Evolutionary conservation across 2,113 vertebrate genomes (phyloP), one percentile per base, ranked within the genome.

Genomic region (Chaetorhynchus papuensis): DNA sequence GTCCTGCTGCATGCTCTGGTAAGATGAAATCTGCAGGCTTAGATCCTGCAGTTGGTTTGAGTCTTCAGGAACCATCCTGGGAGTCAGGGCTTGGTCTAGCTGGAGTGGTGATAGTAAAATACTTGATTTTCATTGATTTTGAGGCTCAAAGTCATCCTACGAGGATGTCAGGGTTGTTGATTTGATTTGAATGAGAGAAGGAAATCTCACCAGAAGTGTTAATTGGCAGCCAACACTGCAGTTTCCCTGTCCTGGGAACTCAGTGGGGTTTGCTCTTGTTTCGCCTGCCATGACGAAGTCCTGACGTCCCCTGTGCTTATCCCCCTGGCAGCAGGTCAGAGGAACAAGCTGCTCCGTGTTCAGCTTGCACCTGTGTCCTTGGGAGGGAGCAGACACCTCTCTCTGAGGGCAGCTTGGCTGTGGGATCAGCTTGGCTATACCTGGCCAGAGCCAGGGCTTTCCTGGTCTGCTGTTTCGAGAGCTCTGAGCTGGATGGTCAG

Each of bases 281-380:
- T 72, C 1, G 2, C 26, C 28, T 44, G 47, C 56, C 0, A 0
- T 14, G 54, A 35, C 14, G 6, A 59, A 87, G 81, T 12, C 30
- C 45, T 31, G 52, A 56, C 2, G 7, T 69, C 39, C 44, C 33
- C 45, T 69, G 44, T 83, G 37, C 45, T 84, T 65, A 12, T 79
- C 7, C 30, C 31, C 31, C 23, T 13, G 10, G 63, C 42, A 92
- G 63, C 11, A 24, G 57, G 42, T 61, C 44, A 70, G 24, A 77
- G 31, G 65, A 79, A 15, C 24, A 39, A 71, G 86, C 39, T 41
- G 53, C 57, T 80, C n/a, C 52, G 6, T 2, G 26, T 66, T 57
- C 44, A 52, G 18, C 42, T 75, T 1, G 2, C 6, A n/a, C 14
- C 13, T 3, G 1, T 16, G 33, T 45, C 39, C 47, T 21, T 57